Conservation (phyloP, 2,888 invertebrate species). For the Brachypterus glaber region DNA sequence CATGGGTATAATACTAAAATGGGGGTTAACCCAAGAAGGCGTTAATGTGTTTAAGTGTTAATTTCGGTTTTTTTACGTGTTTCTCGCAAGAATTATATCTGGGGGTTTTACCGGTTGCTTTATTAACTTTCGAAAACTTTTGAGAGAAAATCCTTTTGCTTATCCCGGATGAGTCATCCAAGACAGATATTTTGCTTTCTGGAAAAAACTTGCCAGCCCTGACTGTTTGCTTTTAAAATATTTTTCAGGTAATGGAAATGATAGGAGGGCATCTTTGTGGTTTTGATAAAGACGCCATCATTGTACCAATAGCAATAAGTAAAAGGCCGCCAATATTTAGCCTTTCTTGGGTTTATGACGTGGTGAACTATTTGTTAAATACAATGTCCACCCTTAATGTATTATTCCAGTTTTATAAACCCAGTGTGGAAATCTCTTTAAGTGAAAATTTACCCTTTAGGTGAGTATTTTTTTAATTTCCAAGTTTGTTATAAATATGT, state of each 20-base stretch:
- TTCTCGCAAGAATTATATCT: too few species aligned
- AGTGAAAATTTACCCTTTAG: constrained; percentile 36
- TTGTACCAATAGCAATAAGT: constrained; percentile 31
- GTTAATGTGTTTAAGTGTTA: too few species aligned
- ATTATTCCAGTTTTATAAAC: constrained; percentile 30
- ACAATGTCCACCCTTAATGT: constrained; percentile 28
- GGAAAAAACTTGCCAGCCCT: too few species aligned
- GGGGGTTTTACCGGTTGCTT: too few species aligned
- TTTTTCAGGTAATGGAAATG: constrained; percentile 32
- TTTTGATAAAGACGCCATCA: constrained; percentile 26
- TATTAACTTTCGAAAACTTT: too few species aligned
- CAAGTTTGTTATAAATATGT: too few species aligned
- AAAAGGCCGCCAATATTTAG: constrained; percentile 30
- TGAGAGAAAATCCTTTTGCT: too few species aligned
- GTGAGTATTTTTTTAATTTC: constrained; percentile 17
- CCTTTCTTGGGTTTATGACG: constrained; percentile 34
- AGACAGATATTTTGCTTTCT: too few species aligned
- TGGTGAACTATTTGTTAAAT: constrained; percentile 31
- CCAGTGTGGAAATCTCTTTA: constrained; percentile 27
- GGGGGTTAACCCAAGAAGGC: too few species aligned
- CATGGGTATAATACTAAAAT: too few species aligned
- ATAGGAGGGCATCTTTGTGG: constrained; percentile 33
- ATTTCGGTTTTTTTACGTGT: too few species aligned
- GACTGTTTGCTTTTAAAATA: constrained; percentile 2
- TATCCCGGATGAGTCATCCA: too few species aligned